Base-by-base conservation (phyloP, 2,113 vertebrate genomes). In the Typhlomys cinereus region DNA sequence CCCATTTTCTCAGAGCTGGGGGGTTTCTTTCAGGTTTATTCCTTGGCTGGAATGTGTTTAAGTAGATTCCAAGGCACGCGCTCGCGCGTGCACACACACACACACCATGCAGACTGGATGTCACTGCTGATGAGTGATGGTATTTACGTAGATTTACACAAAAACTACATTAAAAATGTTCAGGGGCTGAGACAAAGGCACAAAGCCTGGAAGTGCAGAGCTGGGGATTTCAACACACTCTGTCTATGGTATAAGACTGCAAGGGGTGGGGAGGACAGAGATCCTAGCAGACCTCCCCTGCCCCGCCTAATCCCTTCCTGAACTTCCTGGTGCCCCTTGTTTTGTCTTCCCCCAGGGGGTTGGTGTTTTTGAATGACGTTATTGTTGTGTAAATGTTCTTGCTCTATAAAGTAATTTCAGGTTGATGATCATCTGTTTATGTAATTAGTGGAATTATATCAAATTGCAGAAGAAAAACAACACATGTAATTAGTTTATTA, bases 91-190 rank as follows among this genome's bases (percentile, higher is more conserved):
- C 97, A 98, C 97, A 98, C 98, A 98, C 92, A 98, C 97, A 98
- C 98, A 98, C 97, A 97, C 97, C 96, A 98, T 98, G 97, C 98
- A 98, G 97, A 96, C 97, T 97, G 97, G 97, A 97, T 97, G 98
- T 98, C 98, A 98, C 44, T 3, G 95, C 96, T 98, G 98, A 98
- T 66, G 97, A 97, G 97, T 98, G 98, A 98, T 97, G 97, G 97
- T 97, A 98, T 98, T 98, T 98, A 98, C 97, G 98, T 97, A 98
- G 97, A 98, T 98, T 98, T 98, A 98, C 98, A 98, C 98, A 98
- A 98, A 98, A 98, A 98, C 97, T 98, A 98, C 98, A 97, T 98
- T 98, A 98, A 97, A 96, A 98, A 98, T 93, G 91, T 96, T 98
- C 97, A 97, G 97, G 98, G 96, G 97, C 95, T 95, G 96, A 98